phyloP scores from a whole-genome alignment of 2,797 vertebrate species.

The Eospalax fontanierii region DNA sequence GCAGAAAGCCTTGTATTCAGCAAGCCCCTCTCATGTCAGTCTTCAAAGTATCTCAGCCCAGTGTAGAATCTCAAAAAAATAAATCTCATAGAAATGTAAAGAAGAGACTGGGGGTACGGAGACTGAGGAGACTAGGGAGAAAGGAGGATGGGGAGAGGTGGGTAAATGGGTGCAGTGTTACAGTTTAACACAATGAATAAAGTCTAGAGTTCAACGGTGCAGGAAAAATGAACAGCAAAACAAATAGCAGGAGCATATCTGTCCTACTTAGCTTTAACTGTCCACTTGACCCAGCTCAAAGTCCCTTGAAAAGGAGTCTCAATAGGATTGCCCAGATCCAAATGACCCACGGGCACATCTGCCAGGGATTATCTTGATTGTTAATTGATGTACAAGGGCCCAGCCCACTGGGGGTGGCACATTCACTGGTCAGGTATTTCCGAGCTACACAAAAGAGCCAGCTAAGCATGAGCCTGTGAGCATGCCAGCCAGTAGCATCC shows the following conservation, averaged over 20 bases:
- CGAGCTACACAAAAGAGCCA: background rate
- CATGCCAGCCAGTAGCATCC: background rate
- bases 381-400: background rate
- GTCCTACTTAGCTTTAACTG: background rate
- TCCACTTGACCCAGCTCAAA: background rate
- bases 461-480: background rate
- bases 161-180: background rate
- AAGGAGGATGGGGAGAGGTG: background rate
- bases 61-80: background rate
- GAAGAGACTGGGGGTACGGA: background rate
- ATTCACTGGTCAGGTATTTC: background rate
- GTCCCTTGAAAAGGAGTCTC: background rate
- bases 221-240: background rate
- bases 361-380: background rate
- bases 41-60: background rate
- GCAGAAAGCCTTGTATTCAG: background rate
- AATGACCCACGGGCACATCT: background rate
- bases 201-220: background rate
- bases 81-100: background rate
- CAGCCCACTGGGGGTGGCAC: background rate
- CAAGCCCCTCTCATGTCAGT: background rate
- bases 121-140: background rate
- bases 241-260: background rate
- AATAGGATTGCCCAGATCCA: too few relatives aligned
- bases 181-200: background rate